Conservation (phyloP, 2,888 invertebrate genomes). For the Spodoptera picta region DNA sequence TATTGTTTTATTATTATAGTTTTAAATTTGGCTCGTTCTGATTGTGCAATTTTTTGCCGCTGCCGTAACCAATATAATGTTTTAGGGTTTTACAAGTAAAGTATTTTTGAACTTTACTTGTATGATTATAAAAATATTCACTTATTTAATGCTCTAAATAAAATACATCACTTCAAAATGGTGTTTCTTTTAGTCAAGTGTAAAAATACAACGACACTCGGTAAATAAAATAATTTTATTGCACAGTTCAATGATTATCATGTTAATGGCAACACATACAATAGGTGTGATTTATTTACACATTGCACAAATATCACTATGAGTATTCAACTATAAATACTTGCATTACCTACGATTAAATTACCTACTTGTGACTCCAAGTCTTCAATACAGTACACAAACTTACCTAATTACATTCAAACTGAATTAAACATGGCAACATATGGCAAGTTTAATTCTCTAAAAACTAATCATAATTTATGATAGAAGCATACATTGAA, state of each 20-base stretch:
- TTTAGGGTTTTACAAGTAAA: slow-evolving; percentile 51
- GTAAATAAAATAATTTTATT: slow-evolving; percentile 71
- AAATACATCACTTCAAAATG: slow-evolving; percentile 61
- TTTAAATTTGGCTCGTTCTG: slow-evolving; percentile 43
- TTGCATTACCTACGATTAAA: slow-evolving; percentile 43
- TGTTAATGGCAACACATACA: slow-evolving; percentile 60
- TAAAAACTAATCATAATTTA: slow-evolving; percentile 58
- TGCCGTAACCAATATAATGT: slow-evolving; percentile 45
- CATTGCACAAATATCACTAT: slow-evolving; percentile 64
- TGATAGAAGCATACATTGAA: slow-evolving; percentile 45
- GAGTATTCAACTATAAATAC: slow-evolving; percentile 61
- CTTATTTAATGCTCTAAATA: slow-evolving; percentile 77
- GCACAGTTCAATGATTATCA: slow-evolving; percentile 62
- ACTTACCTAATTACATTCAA: slow-evolving; percentile 42
- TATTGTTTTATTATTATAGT: slow-evolving; percentile 43
- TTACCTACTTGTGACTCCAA: slow-evolving; percentile 39
- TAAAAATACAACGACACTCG: slow-evolving; percentile 41
- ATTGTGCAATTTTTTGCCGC: slow-evolving; percentile 48
- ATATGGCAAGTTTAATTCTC: slow-evolving; percentile 86
- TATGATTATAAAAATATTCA: slow-evolving; percentile 52
- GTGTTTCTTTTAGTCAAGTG: slow-evolving; percentile 53
- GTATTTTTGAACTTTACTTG: slow-evolving; percentile 41
- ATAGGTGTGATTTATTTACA: slow-evolving; percentile 58
- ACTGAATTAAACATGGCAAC: slow-evolving; percentile 84
- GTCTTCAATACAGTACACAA: slow-evolving; percentile 42